Conservation (phyloP, 2,888 invertebrate species). For the Spatulosminthurus flaviceps region DNA sequence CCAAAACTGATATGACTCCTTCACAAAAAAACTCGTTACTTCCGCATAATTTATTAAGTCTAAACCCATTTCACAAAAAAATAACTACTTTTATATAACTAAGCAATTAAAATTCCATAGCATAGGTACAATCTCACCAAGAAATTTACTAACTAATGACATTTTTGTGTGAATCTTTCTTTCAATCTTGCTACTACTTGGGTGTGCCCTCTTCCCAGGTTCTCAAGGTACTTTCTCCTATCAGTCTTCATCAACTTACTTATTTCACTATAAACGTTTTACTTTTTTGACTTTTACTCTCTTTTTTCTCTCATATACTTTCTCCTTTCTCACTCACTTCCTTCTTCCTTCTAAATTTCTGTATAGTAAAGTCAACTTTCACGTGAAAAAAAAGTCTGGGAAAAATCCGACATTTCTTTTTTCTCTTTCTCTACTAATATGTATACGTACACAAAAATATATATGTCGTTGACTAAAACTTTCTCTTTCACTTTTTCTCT, state of each 20-base stretch:
- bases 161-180: slow-evolving; percentile 44
- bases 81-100: too few relatives aligned
- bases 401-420: too few relatives aligned
- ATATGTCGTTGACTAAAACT: background rate
- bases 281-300: slow-evolving; percentile 11
- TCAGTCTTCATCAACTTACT: slow-evolving; percentile 48
- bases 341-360: slow-evolving; percentile 17
- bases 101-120: too few relatives aligned
- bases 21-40: too few relatives aligned
- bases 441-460: too few relatives aligned
- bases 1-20: too few relatives aligned
- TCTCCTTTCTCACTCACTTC: background rate
- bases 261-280: slow-evolving; percentile 25
- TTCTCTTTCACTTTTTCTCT: background rate
- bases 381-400: too few relatives aligned
- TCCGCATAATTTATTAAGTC: too few relatives aligned
- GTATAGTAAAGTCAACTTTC: too few relatives aligned
- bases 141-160: background rate
- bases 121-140: too few relatives aligned
- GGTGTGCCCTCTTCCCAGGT: slow-evolving; percentile 67
- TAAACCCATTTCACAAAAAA: too few relatives aligned
- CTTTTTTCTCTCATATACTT: background rate
- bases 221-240: slow-evolving; percentile 68
- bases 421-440: background rate
- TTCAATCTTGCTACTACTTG: slow-evolving; percentile 58